Base-by-base conservation (phyloP, 64 coral and sea anemone genomes). In the Acropora tenuis region DNA sequence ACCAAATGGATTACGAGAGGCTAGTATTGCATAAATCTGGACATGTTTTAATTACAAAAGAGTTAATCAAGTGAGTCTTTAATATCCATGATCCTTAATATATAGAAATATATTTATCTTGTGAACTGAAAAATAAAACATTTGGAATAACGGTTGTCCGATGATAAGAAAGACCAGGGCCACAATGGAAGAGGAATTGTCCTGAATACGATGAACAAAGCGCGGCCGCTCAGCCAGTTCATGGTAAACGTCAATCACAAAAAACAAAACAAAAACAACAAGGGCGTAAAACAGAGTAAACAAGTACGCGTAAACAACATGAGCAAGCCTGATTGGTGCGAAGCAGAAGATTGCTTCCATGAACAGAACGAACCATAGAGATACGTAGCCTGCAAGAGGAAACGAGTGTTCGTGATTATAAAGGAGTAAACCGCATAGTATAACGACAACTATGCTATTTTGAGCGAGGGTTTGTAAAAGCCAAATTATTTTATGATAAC, bases 101-200 rank as follows among this genome's bases (percentile, higher is more conserved):
- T 85, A 85, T 0, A 85, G 18, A 6, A 71, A 48, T 10, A 9
- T 71, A n/a, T 85, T 85, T 15, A 85, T n/a, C 45, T 85, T 85
- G 68, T 85, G 82, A 18, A 85, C 7, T 2, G 6, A 1, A 72
- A 85, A 85, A 44, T 71, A 72, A 18, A 85, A 43, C 43, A 30
- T 30, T 49, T 85, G 82, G 72, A 85, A 85, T n/a, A 85, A 40
- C 18, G 82, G 82, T 44, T 85, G 82, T 1, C 65, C 82, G 4
- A 85, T 49, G 1, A 85, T 49, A 4, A 85, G 43, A 48, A 85
- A 30, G n/a, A 85, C 2, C 8, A 85, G 30, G 2, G 72, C 65
- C n/a, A 71, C 4, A 4, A 40, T 66, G 7, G 82, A 69, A 19
- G 61, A 72, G 9, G 68, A n/a, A 1, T 44, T 43, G 30, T 13